Conservation (phyloP, 1,140 invertebrate genomes). For the Leptinotarsa defecta region DNA sequence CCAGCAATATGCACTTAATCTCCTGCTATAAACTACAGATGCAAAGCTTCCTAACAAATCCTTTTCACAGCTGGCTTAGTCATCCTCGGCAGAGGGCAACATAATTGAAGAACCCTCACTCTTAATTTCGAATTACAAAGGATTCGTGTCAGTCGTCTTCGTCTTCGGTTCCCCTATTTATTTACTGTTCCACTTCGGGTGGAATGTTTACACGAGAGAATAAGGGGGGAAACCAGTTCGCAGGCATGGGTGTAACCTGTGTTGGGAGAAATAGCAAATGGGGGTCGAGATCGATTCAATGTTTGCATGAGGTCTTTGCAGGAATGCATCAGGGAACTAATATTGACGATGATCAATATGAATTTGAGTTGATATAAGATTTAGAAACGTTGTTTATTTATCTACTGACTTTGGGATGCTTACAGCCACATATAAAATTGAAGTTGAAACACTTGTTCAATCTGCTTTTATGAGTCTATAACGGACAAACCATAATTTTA, state of each 20-base stretch:
- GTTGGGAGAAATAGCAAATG: neutral
- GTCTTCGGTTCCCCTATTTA: neutral
- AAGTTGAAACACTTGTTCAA: too few species aligned
- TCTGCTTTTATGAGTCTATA: too few species aligned
- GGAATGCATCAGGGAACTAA: too few species aligned
- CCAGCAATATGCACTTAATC: neutral
- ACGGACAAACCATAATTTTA: too few species aligned
- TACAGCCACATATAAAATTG: too few species aligned
- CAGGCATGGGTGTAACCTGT: neutral
- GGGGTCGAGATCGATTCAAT: too few species aligned
- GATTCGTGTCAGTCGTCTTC: constrained; percentile 3
- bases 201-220: neutral
- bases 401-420: too few species aligned
- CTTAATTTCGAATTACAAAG: constrained; percentile 20
- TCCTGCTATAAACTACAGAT: neutral
- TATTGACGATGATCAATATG: too few species aligned
- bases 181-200: constrained; percentile 8
- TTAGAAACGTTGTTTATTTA: too few species aligned
- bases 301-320: too few species aligned
- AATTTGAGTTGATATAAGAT: too few species aligned
- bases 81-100: neutral
- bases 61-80: neutral
- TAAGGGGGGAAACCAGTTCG: neutral
- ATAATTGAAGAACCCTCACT: constrained; percentile 12
- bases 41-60: neutral